phyloP scores from a whole-genome alignment of 92 coral and sea anemone species.

The Zoanthus sociatus region DNA sequence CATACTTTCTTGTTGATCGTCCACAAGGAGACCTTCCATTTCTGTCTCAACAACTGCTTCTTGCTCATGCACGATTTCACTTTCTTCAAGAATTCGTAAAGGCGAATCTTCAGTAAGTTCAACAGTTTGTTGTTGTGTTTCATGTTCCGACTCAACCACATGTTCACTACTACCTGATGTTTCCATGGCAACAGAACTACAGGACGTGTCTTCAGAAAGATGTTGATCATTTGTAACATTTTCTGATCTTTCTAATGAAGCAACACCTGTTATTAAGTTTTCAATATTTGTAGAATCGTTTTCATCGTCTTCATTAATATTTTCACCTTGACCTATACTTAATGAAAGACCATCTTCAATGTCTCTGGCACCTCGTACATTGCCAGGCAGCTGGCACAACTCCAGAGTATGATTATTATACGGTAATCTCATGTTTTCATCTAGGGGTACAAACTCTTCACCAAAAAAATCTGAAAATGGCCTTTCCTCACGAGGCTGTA shows the following conservation, averaged over 20 bases:
- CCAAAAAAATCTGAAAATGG: conserved; percentile 86
- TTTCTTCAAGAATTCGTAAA: conserved; percentile 83
- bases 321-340: conserved; percentile 10
- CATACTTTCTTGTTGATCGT: conserved; percentile 62
- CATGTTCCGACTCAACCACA: background rate
- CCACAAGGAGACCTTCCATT: conserved; percentile 38
- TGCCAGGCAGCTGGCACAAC: background rate
- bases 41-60: conserved; percentile 42
- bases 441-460: conserved; percentile 79
- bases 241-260: conserved; percentile 12
- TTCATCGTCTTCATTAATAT: background rate
- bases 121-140: conserved; percentile 34
- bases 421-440: conserved; percentile 50
- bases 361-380: background rate
- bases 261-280: background rate
- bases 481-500: conserved; percentile 64
- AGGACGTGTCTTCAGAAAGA: background rate
- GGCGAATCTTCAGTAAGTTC: conserved; percentile 93
- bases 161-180: conserved; percentile 40
- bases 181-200: conserved; percentile 31
- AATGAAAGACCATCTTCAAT: background rate
- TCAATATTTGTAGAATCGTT: background rate
- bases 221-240: background rate
- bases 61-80: conserved; percentile 76
- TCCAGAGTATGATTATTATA: conserved; percentile 25